Base-by-base conservation (phyloP, 2,797 vertebrate species). In the Tarsius wallacei region DNA sequence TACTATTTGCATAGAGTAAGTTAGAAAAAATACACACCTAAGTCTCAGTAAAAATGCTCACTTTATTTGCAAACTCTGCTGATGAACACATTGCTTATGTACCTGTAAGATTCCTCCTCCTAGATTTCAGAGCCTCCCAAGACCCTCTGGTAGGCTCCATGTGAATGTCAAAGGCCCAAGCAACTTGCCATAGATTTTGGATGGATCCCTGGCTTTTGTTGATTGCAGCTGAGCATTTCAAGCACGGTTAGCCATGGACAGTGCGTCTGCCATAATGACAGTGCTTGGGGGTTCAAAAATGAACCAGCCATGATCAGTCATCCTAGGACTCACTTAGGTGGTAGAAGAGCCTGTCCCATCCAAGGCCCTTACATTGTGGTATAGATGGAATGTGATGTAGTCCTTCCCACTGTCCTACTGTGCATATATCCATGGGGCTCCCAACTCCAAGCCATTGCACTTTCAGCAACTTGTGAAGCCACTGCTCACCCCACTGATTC, bases 381-480 rank as follows among this genome's bases (percentile, higher is more conserved):
- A 51, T 16, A 19, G 0, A 0, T 24, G 53, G 26, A 55, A 14
- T 5, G n/a, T 19, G 42, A 53, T 0, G 0, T 1, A 47, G 63
- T 36, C 59, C 8, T 55, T 33, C 16, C 28, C 51, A 1, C 17
- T 53, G 14, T 51, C 63, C 59, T 33, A 5, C 36, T 16, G 0
- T 49, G 33, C 3, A 1, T 63, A 59, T 31, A 2, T 22, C 42
- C 42, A 42, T 17, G 55, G 71, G 57, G 36, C 12, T 31, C 36
- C 57, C 33, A 68, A 5, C 66, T 26, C 49, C 8, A 3, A 55
- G 4, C 17, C 11, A 33, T 10, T 24, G 22, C 2, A 0, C 28
- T 59, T 82, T 14, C 21, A 19, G 26, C 31, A 19, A 0, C 2
- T 0, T 7, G 42, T 33, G 81, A 15, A n/a, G 51, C 31, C 1